A percentile compares a stretch with the other conserved stretches of the same genome.
Evolutionary conservation across 2,113 vertebrate genomes (phyloP).

Genomic region (Chauna torquata): DNA sequence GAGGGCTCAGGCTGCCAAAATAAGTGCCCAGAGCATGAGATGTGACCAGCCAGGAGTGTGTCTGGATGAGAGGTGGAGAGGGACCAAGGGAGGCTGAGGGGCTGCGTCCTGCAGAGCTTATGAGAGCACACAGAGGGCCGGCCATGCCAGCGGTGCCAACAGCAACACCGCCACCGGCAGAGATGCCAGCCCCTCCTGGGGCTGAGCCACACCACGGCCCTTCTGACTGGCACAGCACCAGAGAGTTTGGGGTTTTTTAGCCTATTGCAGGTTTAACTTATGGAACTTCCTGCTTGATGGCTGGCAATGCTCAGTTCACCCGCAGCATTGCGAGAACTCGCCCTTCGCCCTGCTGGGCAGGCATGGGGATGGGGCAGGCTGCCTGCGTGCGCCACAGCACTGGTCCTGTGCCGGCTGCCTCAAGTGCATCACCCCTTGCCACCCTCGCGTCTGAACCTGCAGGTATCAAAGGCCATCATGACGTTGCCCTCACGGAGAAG

Average conservation of each 20-base stretch:
- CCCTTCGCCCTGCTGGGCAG: neutral
- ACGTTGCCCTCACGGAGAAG: neutral
- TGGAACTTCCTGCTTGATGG: neutral
- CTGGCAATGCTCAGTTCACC: neutral
- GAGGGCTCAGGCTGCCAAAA: neutral
- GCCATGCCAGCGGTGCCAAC: neutral
- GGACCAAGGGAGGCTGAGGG: neutral
- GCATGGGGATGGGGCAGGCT: neutral
- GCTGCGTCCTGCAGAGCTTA: neutral
- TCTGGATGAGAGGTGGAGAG: neutral
- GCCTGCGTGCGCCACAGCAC: neutral
- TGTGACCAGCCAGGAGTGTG: too few species aligned
- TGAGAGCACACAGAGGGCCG: neutral
- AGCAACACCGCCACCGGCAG: neutral
- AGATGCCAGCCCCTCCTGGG: neutral
- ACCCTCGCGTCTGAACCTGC: neutral
- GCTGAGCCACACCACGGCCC: too few species aligned
- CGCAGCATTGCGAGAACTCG: too few species aligned
- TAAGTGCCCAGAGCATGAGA: neutral
- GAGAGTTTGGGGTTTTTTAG: neutral
- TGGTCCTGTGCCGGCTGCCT: neutral
- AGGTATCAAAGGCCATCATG: conserved; percentile 4
- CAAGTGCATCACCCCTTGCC: too few species aligned
- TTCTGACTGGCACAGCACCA: neutral
- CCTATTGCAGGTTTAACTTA: neutral